Base-by-base conservation (phyloP, 2,888 invertebrate genomes). In the Leuctra nigra region DNA sequence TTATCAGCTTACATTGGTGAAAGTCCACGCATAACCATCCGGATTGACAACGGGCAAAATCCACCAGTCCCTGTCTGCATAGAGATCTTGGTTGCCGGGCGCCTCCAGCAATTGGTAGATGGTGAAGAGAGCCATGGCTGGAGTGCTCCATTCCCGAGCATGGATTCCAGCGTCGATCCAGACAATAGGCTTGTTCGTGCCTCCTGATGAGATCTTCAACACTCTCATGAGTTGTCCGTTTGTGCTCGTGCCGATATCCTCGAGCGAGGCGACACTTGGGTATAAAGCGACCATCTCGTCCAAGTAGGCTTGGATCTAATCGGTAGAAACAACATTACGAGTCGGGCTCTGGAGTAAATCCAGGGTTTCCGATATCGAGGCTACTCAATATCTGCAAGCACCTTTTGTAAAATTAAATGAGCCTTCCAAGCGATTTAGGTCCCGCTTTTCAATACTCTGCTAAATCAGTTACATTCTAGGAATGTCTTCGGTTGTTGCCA, bases 71-170 rank as follows among this genome's bases (percentile, higher is more conserved):
- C 82, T 77, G 20, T 74, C 72, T 14, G 80, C 71, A 39, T 83
- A 68, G 1, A 87, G 69, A 36, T 76, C 70, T n/a, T 69, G 68
- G 62, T 81, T 80, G 29, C 69, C 71, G 6, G 75, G 68, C 64
- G 84, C 78, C 64, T 79, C 79, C 0, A 80, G 77, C 59, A 84
- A 68, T 58, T 82, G 73, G 56, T 78, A 70, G 47, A 84, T 76
- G 38, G 78, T 70, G 66, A 81, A 83, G 4, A 83, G 68, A 0
- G 79, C 74, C 0, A 76, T 77, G 0, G 80, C 77, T 0, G 81
- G 78, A 0, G 83, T 79, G 53, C 83, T 81, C 84, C 84, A 84
- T 69, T 84, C 84, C 1, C 84, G 77, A 0, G 83, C 83, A 67
- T 84, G 84, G 54, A 83, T 47, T 33, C 47, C 44, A 1, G 25